phyloP scores from a whole-genome alignment of 2,797 vertebrate species.

The Scomberomorus guttatus region DNA sequence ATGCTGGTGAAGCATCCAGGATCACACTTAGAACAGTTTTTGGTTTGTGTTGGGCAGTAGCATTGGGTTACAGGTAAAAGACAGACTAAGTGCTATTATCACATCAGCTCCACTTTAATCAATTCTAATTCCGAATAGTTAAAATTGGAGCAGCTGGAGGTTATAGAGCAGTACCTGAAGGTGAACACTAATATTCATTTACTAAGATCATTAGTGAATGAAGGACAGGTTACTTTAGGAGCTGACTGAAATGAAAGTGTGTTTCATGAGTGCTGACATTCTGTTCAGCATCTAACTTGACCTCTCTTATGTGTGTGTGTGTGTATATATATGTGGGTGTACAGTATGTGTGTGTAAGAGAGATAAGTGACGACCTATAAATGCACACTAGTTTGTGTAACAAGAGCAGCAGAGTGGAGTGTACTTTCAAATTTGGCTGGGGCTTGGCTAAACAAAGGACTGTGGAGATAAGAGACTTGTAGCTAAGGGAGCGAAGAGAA shows the following conservation, averaged over 20 bases:
- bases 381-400: not conserved
- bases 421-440: no score
- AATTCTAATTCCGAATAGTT: conserved; percentile 25
- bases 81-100: conserved; percentile 7
- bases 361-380: not conserved
- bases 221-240: conserved; percentile 29
- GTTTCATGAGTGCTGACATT: not conserved
- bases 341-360: not conserved
- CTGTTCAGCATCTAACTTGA: not conserved
- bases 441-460: no score
- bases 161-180: conserved; percentile 5
- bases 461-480: no score
- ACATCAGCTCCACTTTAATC: conserved; percentile 30
- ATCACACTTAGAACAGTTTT: no score
- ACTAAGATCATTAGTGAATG: conserved; percentile 35
- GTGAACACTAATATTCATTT: conserved; percentile 47
- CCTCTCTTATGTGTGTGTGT: not conserved
- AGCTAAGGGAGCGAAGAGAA: no score
- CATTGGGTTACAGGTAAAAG: conserved; percentile 3
- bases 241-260: conserved; percentile 26
- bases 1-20: no score
- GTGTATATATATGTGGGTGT: no score
- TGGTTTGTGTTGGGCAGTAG: not conserved
- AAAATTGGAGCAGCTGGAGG: conserved; percentile 19
- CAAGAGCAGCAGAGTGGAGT: no score